phyloP scores from a whole-genome alignment of 2,797 vertebrate genomes.

The Phoxinus dragarum region DNA sequence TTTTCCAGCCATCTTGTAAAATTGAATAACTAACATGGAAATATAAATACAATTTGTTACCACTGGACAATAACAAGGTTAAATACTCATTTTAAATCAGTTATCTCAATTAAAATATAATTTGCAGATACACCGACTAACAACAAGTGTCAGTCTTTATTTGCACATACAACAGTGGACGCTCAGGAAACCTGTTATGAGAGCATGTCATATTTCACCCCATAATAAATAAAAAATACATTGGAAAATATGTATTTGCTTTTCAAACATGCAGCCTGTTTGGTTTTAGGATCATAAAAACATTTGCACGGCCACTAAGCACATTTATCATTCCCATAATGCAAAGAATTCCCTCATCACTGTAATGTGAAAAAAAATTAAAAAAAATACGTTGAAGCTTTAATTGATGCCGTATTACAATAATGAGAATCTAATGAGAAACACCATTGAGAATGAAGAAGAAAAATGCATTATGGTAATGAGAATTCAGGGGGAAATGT shows the following conservation, averaged over 20 bases:
- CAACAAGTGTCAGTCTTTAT: conserved; percentile 3
- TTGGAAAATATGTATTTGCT: not conserved
- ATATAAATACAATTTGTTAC: not conserved
- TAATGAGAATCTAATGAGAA: not conserved
- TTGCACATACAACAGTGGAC: too few relatives aligned
- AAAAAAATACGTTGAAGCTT: rapidly evolving
- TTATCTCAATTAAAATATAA: not conserved
- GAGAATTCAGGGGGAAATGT: not conserved
- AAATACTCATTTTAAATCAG: not conserved
- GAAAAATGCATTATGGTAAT: not conserved
- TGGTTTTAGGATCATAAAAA: not conserved
- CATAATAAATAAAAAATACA: not conserved
- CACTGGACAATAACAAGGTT: conserved; percentile 18
- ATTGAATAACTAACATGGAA: not conserved
- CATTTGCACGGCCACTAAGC: not conserved
- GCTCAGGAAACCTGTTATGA: not conserved
- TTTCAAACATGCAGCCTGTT: not conserved
- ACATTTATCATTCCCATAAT: not conserved
- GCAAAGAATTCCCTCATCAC: not conserved
- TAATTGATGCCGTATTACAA: not conserved
- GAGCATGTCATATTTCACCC: not conserved
- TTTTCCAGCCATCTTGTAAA: not conserved
- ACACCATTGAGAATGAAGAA: not conserved
- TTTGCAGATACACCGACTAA: not conserved
- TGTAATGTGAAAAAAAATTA: not conserved